These are phyloP conservation scores for Ectropis crepuscularia DNA, from an alignment of 2,888 invertebrate species.

Conservation along the genomic window DNA sequence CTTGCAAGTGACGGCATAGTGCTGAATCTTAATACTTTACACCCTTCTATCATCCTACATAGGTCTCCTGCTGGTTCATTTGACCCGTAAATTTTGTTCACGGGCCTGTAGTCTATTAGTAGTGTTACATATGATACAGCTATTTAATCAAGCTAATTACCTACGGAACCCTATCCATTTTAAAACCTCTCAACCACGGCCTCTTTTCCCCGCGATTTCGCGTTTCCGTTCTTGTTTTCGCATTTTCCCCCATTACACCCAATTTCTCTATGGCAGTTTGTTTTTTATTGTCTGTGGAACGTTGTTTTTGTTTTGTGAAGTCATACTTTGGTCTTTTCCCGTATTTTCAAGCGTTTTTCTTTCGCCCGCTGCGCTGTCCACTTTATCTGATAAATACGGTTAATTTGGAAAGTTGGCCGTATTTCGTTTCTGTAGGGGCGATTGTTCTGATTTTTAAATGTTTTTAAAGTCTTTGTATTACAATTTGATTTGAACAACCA, in stretches of 20 bases:
- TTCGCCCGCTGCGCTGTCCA: slow-evolving; percentile 14
- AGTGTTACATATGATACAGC: neutral
- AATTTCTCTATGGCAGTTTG: slow-evolving; percentile 46
- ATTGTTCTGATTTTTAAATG: neutral
- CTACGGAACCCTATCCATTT: slow-evolving; percentile 15
- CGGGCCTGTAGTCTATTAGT: neutral
- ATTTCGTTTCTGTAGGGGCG: neutral
- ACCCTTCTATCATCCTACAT: too few species aligned
- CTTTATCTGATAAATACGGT: slow-evolving; percentile 31
- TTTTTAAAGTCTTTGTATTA: too few species aligned
- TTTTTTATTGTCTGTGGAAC: slow-evolving; percentile 45
- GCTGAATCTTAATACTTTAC: too few species aligned
- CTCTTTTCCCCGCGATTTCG: slow-evolving; percentile 30
- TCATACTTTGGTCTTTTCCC: slow-evolving; percentile 38
- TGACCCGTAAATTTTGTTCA: too few species aligned
- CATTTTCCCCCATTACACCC: slow-evolving; percentile 48
- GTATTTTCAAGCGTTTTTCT: slow-evolving; percentile 5
- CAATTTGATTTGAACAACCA: too few species aligned
- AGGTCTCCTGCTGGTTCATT: too few species aligned
- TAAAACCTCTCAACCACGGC: slow-evolving; percentile 22
- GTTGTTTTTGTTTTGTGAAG: slow-evolving; percentile 41
- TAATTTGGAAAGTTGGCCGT: slow-evolving; percentile 28
- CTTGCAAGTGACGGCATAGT: too few species aligned
- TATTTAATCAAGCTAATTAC: slow-evolving; percentile 3
- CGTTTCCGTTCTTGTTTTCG: slow-evolving; percentile 42